Evolutionary conservation across 2,888 invertebrate genomes (phyloP), one percentile per base, ranked within the genome.

Genomic region (Achlya flavicornis): DNA sequence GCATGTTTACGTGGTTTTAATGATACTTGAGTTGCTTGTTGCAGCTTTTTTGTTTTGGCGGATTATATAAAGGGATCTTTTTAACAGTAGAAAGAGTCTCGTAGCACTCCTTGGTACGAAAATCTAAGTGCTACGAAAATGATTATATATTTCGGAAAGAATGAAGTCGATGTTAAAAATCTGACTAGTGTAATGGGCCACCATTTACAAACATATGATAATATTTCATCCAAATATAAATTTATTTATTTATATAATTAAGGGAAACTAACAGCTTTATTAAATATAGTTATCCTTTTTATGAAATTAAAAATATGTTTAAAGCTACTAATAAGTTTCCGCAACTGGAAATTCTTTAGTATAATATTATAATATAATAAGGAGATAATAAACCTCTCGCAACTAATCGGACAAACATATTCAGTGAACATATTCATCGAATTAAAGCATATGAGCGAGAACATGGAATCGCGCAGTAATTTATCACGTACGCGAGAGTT

Each of bases 401-500:
- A n/a, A 53, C 7, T 53, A 53, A 53, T 53, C 53, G 19, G 19
- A 53, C 19, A 53, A 53, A 53, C 53, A 66, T 71, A 79, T 72
- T 84, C 87, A 86, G 63, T 88, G 85, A 87, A 76, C 85, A 83
- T 75, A 80, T 78, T 79, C 73, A 79, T 66, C 71, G 68, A 76
- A 78, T 81, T 80, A 83, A 83, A 80, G 78, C 77, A 76, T 77
- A 84, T 86, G 79, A 67, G 75, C 69, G 70, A 65, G 76, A 77
- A 78, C 73, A 81, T 78, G 74, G 85, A 89, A 86, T 88, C 83
- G 79, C 75, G 74, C 81, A 80, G 83, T 84, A 88, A 86, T 89
- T 87, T 86, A 86, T 84, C 74, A 81, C 82, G 77, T 69, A 79
- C 79, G 77, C 68, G 69, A 68, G 77, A 78, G 78, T 81, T 80